phyloP scores from a whole-genome alignment of 2,797 vertebrate genomes.

The Sebastes diploproa region DNA sequence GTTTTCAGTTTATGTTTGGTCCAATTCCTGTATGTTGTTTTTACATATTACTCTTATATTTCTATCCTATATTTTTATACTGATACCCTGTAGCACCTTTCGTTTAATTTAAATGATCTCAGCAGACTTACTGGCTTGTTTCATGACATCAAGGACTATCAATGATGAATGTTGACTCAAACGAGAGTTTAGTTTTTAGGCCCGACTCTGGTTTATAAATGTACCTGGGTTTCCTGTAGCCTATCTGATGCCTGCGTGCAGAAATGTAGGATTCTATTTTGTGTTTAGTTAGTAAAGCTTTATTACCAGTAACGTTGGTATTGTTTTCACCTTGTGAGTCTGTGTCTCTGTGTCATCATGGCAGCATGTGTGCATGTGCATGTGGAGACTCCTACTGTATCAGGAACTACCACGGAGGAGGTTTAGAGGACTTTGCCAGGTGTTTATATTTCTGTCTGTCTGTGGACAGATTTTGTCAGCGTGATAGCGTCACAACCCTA shows the following conservation, averaged over 20 bases:
- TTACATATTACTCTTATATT: too few relatives aligned
- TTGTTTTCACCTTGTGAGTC: too few relatives aligned
- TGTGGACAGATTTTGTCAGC: too few relatives aligned
- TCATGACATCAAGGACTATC: too few relatives aligned
- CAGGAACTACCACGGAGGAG: too few relatives aligned
- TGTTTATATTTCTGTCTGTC: too few relatives aligned
- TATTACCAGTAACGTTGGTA: too few relatives aligned
- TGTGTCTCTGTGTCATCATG: too few relatives aligned
- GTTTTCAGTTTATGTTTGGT: neutral
- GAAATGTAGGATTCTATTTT: neutral
- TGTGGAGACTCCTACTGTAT: too few relatives aligned
- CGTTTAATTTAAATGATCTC: neutral
- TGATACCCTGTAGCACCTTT: neutral
- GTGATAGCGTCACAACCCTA: too few relatives aligned
- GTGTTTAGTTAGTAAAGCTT: neutral
- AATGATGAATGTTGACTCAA: neutral
- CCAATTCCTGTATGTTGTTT: neutral
- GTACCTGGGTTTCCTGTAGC: neutral
- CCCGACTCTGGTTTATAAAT: neutral
- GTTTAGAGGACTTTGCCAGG: too few relatives aligned
- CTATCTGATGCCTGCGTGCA: neutral
- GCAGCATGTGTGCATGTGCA: too few relatives aligned
- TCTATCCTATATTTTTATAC: neutral
- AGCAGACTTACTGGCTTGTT: neutral
- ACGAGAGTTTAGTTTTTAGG: neutral